Evolutionary conservation across 2,797 vertebrate genomes (phyloP).

Genomic region (Alcedo atthis): DNA sequence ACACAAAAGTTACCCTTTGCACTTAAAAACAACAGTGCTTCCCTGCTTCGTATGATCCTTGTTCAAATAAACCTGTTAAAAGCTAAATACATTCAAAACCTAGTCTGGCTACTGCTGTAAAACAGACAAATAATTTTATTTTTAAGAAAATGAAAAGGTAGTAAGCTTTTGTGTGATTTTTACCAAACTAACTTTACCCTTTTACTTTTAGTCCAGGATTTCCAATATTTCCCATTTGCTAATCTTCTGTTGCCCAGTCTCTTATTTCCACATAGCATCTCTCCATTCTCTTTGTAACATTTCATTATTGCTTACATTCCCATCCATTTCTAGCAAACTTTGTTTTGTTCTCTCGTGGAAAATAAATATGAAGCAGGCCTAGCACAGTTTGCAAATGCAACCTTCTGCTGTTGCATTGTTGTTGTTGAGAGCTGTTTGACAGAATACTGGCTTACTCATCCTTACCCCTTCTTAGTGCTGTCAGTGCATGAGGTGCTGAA

Average conservation of each 20-base stretch:
- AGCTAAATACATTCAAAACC: not conserved
- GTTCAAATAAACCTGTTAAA: not conserved
- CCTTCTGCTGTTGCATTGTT: not conserved
- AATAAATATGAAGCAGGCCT: not conserved
- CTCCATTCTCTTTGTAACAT: not conserved
- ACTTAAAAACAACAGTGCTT: not conserved
- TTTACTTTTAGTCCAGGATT: not conserved
- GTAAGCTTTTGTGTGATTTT: not conserved
- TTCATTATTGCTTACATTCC: not conserved
- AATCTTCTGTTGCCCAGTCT: not conserved
- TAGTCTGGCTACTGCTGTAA: not conserved
- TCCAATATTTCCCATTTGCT: not conserved
- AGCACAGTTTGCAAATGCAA: not conserved
- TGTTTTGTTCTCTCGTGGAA: not conserved
- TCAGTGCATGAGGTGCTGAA: not conserved
- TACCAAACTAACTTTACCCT: not conserved
- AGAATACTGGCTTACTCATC: not conserved
- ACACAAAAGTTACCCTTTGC: not conserved
- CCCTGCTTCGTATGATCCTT: not conserved
- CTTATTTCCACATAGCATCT: not conserved
- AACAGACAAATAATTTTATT: not conserved
- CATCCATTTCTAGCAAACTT: not conserved
- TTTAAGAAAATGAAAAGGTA: not conserved
- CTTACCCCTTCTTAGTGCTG: not conserved
- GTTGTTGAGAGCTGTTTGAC: not conserved